Evolutionary conservation across 2,113 vertebrate genomes (phyloP), one percentile per base, ranked within the genome.

Genomic region (Sylvia atricapilla): DNA sequence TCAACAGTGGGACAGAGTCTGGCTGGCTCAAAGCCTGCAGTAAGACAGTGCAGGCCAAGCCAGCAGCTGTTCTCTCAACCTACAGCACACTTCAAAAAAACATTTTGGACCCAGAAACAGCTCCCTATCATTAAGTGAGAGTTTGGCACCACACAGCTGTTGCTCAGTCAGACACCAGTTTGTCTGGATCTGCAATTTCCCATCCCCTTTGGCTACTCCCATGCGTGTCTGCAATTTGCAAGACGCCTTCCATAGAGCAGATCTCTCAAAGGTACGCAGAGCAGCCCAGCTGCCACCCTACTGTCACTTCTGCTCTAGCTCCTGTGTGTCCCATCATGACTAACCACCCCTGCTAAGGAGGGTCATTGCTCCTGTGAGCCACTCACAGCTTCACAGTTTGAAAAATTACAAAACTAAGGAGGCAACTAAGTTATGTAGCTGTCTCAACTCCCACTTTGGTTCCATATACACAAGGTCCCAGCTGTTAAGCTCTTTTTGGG

Each of bases 181-280:
- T 83, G 72, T 68, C 87, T 55, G 84, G 87, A 94, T 82, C 78
- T 75, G 47, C 37, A 78, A 82, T 68, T 94, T 66, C 41, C 7
- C 2, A 1, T 30, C 55, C 52, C 93, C 60, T 47, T 50, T 16
- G 60, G 87, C 56, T 94, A 43, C 52, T 84, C 39, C 64, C 0
- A 0, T 22, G 69, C 2, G 14, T 5, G 18, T 30, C 63, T 88
- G 50, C 85, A 83, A 76, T 62, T 76, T 76, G 44, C 63, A 88
- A 46, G 63, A 66, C 0, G 0, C 31, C 39, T 90, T 74, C 52
- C 1, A 13, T 0, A 8, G 33, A 76, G n/a, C 28, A 67, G 22
- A 72, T 58, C 37, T 87, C 41, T 33, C 37, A 11, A 21, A 2
- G 17, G 3, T 10, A 19, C 24, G 39, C 47, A 70, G 39, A 81